Evolutionary conservation across 2,113 vertebrate genomes (phyloP).

Genomic region (Vidua chalybeata): DNA sequence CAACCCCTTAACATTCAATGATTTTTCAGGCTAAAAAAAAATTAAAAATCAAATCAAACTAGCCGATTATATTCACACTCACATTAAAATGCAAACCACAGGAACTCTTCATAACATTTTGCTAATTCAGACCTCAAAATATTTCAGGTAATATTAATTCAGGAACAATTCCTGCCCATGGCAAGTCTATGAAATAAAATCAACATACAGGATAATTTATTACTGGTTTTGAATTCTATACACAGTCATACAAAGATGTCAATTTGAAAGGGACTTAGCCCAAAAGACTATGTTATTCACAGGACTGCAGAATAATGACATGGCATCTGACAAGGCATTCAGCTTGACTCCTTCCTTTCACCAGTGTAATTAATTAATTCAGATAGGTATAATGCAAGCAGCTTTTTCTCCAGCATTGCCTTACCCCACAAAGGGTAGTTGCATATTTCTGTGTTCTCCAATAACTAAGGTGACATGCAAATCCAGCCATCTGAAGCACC

Average conservation of each 20-base stretch:
- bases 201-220: background rate
- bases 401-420: background rate
- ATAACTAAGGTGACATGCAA: background rate
- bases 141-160: background rate
- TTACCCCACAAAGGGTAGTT: background rate
- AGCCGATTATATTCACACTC: background rate
- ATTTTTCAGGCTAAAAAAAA: background rate
- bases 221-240: background rate
- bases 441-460: background rate
- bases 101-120: background rate
- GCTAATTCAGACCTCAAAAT: background rate
- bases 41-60: background rate
- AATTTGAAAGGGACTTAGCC: background rate
- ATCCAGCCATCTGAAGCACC: accelerated
- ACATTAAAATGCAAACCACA: background rate
- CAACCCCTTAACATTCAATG: background rate
- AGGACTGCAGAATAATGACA: background rate
- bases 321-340: background rate
- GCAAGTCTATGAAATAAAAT: constrained; percentile 23
- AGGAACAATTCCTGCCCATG: background rate
- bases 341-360: background rate
- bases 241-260: background rate
- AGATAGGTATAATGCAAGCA: background rate
- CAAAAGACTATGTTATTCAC: background rate
- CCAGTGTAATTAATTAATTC: background rate